phyloP scores from a whole-genome alignment of 2,113 vertebrate genomes.

The Empidonax alnorum region DNA sequence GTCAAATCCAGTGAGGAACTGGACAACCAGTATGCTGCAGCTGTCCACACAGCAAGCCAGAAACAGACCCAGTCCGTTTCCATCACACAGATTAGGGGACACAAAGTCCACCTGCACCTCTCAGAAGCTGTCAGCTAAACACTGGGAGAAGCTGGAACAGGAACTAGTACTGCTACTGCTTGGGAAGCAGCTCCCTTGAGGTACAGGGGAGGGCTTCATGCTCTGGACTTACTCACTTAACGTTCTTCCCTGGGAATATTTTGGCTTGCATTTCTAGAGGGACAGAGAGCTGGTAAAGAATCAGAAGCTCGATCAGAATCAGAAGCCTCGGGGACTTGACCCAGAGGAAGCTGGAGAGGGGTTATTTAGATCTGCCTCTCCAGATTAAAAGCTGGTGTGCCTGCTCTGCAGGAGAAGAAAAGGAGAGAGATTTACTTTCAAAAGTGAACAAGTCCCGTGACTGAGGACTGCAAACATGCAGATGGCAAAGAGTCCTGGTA shows the following conservation, averaged over 20 bases:
- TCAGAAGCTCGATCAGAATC: neutral
- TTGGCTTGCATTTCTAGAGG: neutral
- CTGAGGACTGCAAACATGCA: neutral
- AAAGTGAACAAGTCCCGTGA: neutral
- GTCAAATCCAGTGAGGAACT: neutral
- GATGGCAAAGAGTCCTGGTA: neutral
- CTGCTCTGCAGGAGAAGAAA: neutral
- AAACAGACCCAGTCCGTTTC: neutral
- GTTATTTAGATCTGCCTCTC: neutral
- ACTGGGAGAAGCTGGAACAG: neutral
- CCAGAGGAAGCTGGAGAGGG: neutral
- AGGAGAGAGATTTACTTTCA: neutral
- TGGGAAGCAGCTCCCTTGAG: neutral
- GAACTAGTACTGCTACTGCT: neutral
- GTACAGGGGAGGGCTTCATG: neutral
- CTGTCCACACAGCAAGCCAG: neutral
- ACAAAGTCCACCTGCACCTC: neutral
- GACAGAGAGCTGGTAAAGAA: neutral
- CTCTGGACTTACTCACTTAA: neutral
- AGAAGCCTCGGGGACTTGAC: neutral
- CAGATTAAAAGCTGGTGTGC: neutral
- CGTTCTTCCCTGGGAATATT: neutral
- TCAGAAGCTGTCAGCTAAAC: neutral
- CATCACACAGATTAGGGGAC: neutral
- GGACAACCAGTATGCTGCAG: neutral